These are phyloP conservation scores for Cyanoderma ruficeps DNA, from an alignment of 2,113 vertebrate genomes.

Conservation along the genomic window DNA sequence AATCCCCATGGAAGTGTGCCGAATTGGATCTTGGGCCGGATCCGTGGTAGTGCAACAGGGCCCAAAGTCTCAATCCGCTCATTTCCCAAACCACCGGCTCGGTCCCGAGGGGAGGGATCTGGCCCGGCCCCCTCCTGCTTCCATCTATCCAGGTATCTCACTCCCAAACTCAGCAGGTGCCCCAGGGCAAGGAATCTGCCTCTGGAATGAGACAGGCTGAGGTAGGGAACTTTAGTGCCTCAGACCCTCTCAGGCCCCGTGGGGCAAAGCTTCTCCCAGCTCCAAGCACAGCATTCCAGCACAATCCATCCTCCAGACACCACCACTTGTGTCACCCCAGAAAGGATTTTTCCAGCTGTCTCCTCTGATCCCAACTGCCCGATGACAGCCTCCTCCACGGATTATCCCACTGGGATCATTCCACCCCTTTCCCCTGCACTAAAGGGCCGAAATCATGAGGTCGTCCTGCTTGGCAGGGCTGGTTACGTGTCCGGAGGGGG, in stretches of 20 bases:
- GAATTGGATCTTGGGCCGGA: conserved; percentile 46
- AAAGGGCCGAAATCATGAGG: conserved; percentile 81
- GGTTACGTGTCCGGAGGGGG: conserved; percentile 75
- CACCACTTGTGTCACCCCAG: not conserved
- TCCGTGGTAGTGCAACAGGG: conserved; percentile 59
- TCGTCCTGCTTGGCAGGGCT: conserved; percentile 80
- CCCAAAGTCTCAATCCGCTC: conserved; percentile 46
- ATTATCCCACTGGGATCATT: conserved; percentile 42
- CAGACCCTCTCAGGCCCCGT: not conserved
- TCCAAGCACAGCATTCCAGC: conserved; percentile 1
- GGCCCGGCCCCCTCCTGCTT: not conserved
- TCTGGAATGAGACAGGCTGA: conserved; percentile 65
- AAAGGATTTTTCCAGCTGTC: not conserved
- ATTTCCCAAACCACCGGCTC: not conserved
- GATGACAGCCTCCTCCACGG: not conserved
- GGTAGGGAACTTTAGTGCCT: conserved; percentile 70
- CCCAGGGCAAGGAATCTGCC: conserved; percentile 35
- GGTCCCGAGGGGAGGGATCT: not conserved
- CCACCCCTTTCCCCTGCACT: conserved; percentile 46
- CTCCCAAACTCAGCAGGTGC: conserved; percentile 52
- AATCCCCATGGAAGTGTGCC: conserved; percentile 9
- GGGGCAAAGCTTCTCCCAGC: conserved; percentile 33
- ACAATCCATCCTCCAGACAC: conserved; percentile 27
- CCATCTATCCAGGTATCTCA: not conserved
- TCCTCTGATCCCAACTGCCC: conserved; percentile 17